Percentiles rank a stretch among this genome's conserved stretches.
Evolutionary conservation across 2,113 vertebrate genomes (phyloP).

Genomic region (Crypturellus undulatus): DNA sequence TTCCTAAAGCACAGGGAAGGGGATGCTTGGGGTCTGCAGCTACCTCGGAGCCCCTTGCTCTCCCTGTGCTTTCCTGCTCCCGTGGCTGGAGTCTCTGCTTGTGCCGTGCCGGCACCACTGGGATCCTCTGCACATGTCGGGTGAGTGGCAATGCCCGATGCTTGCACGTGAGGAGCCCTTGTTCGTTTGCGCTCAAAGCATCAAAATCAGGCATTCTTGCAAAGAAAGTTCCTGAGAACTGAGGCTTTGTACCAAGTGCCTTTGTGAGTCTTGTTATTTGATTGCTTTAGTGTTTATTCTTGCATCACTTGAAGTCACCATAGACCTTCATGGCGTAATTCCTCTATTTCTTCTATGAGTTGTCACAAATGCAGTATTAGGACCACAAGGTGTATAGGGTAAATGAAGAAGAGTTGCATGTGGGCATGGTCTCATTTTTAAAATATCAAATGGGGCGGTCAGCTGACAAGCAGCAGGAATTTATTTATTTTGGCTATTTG

Average conservation of each 20-base stretch:
- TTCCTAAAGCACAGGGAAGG: background rate
- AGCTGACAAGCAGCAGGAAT: background rate
- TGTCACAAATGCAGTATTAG: background rate
- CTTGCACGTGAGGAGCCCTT: background rate
- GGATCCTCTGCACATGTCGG: background rate
- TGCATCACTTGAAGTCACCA: rapidly evolving
- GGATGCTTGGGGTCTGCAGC: background rate
- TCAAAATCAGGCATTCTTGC: background rate
- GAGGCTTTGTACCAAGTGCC: background rate
- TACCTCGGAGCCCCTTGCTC: rapidly evolving
- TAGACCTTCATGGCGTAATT: background rate
- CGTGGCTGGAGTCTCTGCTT: background rate
- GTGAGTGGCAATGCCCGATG: background rate
- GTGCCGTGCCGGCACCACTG: rapidly evolving
- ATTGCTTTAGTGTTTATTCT: background rate
- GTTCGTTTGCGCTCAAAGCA: background rate
- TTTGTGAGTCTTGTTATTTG: background rate
- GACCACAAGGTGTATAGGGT: rapidly evolving
- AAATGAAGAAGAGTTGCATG: background rate
- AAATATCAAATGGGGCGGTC: background rate
- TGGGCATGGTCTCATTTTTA: background rate
- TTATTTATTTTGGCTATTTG: background rate
- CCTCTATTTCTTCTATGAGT: background rate
- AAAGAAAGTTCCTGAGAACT: background rate
- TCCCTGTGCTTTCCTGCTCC: background rate